Evolutionary conservation across 2,113 vertebrate genomes (phyloP).

Genomic region (Peromyscus polionotus): DNA sequence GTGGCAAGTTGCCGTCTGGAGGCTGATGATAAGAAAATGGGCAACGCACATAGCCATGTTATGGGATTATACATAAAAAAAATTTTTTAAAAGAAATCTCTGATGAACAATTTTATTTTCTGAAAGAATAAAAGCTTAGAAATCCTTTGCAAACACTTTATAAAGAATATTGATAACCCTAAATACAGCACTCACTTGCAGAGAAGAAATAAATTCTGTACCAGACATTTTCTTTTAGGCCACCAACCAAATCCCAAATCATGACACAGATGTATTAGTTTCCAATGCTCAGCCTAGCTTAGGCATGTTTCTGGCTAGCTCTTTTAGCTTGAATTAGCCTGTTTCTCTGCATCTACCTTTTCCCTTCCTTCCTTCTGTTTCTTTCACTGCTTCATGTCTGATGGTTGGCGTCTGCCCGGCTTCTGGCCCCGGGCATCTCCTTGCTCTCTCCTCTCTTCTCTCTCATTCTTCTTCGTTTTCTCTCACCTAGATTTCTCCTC

Average conservation of each 20-base stretch:
- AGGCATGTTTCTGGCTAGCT: neutral
- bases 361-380: neutral
- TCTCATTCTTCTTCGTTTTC: neutral
- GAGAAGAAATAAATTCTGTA: neutral
- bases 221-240: neutral
- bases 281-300: neutral
- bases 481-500: neutral
- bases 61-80: neutral
- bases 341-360: neutral
- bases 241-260: neutral
- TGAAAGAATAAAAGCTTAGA: neutral
- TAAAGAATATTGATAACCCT: neutral
- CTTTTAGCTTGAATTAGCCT: neutral
- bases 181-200: neutral
- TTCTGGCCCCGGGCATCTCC: neutral
- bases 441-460: neutral
- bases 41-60: neutral
- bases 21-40: neutral
- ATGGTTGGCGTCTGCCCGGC: neutral
- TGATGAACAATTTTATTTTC: neutral
- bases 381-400: neutral
- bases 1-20: neutral
- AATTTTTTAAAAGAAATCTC: neutral
- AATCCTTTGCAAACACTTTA: neutral
- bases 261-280: neutral